Percentiles rank a stretch among this genome's conserved stretches.
Evolutionary conservation across 1,140 invertebrate genomes (phyloP).

Genomic region (silkworm (Bombyx mori)): DNA sequence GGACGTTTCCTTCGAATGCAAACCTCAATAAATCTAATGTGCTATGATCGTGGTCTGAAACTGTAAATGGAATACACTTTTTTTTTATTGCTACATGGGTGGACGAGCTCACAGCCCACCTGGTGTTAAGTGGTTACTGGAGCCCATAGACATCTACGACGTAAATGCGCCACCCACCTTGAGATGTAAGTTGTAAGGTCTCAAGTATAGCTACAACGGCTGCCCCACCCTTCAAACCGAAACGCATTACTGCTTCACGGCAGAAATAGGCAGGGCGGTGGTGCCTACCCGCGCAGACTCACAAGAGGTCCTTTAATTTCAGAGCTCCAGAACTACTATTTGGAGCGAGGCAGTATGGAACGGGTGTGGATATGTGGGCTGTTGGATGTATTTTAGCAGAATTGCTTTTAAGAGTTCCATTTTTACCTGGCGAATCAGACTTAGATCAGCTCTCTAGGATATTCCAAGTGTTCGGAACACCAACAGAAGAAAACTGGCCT

Average conservation of each 20-base stretch:
- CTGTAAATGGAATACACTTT: background rate
- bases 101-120: too few species aligned
- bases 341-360: slow-evolving; percentile 94
- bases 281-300: too few species aligned
- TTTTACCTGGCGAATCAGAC: slow-evolving; percentile 97
- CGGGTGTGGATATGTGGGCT: slow-evolving; percentile 99
- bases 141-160: too few species aligned
- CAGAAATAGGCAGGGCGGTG: too few species aligned
- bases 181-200: too few species aligned
- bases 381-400: slow-evolving; percentile 98
- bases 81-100: background rate
- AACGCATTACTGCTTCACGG: too few species aligned
- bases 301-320: slow-evolving; percentile 24
- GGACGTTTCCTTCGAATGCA: too few species aligned
- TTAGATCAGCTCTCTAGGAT: slow-evolving; percentile 96
- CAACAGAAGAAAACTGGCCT: slow-evolving; percentile 94
- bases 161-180: too few species aligned
- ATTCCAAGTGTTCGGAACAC: slow-evolving; percentile 93
- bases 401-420: slow-evolving; percentile 90
- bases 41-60: background rate
- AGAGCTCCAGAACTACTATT: slow-evolving; percentile 95
- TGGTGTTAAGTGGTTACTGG: too few species aligned
- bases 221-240: too few species aligned
- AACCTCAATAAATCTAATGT: too few species aligned
- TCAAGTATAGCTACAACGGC: too few species aligned